Conservation (phyloP, 2,797 vertebrate species). For the Halcyon smyrnensis region DNA sequence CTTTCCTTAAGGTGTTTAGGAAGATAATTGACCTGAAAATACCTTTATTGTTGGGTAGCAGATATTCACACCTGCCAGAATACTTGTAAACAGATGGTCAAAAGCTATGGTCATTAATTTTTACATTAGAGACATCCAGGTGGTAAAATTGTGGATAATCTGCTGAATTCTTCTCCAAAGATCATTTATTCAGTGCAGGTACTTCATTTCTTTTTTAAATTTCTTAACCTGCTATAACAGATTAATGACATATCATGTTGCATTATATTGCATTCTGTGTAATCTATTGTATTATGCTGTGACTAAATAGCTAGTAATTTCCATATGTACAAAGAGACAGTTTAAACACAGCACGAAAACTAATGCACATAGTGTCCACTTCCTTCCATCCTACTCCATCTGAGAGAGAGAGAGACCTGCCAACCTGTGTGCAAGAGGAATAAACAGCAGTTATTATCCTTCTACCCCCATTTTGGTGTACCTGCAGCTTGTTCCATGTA, state of each 20-base stretch:
- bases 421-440: neutral
- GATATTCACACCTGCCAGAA: neutral
- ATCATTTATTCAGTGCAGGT: neutral
- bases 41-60: neutral
- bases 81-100: slow-evolving; percentile 70
- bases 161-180: slow-evolving; percentile 35
- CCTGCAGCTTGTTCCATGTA: neutral
- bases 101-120: slow-evolving; percentile 65
- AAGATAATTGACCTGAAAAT: neutral
- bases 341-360: slow-evolving; percentile 6
- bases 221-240: neutral
- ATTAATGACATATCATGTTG: neutral
- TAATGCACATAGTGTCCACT: neutral
- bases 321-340: neutral
- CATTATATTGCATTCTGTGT: neutral
- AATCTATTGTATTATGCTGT: neutral
- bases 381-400: neutral
- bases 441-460: neutral
- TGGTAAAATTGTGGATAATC: slow-evolving; percentile 54
- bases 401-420: neutral
- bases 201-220: neutral
- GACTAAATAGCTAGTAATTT: slow-evolving; percentile 7
- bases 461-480: neutral
- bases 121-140: slow-evolving; percentile 27
- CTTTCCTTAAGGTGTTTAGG: neutral